Percentiles rank a stretch among this genome's conserved stretches.
These are phyloP conservation scores for Strix aluco DNA, from an alignment of 2,113 vertebrate species.

Conservation along the genomic window DNA sequence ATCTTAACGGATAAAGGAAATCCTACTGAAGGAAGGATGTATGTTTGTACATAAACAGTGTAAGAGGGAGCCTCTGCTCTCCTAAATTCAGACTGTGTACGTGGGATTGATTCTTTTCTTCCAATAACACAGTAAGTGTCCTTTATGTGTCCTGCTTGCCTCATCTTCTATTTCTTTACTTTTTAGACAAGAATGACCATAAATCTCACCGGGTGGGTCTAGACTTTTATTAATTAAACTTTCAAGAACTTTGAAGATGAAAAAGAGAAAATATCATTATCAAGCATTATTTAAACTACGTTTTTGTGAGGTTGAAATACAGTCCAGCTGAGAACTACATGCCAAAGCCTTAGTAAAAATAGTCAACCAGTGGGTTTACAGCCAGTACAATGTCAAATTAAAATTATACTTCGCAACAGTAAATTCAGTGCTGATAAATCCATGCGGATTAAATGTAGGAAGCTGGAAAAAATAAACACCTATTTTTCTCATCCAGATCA, in stretches of 20 bases:
- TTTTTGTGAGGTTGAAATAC: conserved; percentile 21
- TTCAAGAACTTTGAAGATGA: conserved; percentile 21
- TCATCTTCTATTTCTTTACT: background rate
- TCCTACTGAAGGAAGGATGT: background rate
- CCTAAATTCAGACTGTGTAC: background rate
- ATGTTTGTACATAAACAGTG: background rate
- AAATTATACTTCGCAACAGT: conserved; percentile 61
- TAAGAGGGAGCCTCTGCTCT: background rate
- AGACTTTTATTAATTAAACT: conserved; percentile 44
- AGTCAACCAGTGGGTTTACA: conserved; percentile 47
- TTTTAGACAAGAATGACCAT: background rate
- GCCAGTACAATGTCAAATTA: conserved; percentile 60
- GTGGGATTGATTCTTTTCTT: background rate
- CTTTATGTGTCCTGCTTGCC: background rate
- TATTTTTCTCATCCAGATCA: conserved; percentile 38
- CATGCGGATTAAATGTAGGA: conserved; percentile 33
- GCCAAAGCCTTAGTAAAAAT: conserved; percentile 47
- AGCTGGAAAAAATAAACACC: conserved; percentile 33
- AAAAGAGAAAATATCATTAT: conserved; percentile 17
- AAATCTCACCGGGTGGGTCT: background rate
- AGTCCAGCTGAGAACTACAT: conserved; percentile 30
- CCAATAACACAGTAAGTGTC: background rate
- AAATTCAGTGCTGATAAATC: conserved; percentile 59
- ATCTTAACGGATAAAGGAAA: background rate
- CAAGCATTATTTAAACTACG: conserved; percentile 31